Conservation (phyloP, 2,797 vertebrate species). For the Pyrocephalus nanus region DNA sequence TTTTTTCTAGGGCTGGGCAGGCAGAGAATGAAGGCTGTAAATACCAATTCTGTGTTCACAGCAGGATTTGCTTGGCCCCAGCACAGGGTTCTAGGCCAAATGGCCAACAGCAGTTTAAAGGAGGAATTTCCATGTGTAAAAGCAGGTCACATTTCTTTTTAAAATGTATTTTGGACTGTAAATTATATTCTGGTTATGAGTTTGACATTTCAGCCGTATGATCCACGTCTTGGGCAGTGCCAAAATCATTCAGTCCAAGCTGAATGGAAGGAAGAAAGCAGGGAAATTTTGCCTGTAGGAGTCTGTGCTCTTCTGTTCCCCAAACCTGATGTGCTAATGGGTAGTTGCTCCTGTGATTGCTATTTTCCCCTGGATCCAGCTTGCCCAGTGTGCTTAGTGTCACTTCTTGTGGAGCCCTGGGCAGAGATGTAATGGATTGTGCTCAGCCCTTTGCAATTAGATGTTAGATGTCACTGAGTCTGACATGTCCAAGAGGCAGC, state of each 20-base stretch:
- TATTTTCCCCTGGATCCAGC: neutral
- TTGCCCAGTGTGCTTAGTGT: neutral
- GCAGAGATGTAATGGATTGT: neutral
- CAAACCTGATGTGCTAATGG: neutral
- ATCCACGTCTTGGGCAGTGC: neutral
- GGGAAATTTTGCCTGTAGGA: neutral
- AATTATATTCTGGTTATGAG: neutral
- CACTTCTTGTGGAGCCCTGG: neutral
- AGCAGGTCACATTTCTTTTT: neutral
- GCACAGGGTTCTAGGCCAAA: neutral
- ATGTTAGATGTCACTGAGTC: neutral
- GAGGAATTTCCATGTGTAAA: neutral
- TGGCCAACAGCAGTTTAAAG: neutral
- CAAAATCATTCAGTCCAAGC: neutral
- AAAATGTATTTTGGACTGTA: neutral
- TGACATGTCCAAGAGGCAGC: neutral
- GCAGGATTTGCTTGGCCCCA: neutral
- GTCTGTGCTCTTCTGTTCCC: neutral
- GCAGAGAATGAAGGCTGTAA: neutral
- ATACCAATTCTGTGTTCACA: neutral
- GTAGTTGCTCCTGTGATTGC: neutral
- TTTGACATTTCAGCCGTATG: neutral
- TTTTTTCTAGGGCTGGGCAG: neutral
- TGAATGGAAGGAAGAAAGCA: neutral
- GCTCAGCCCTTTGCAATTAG: neutral